Conservation (phyloP, 2,888 invertebrate genomes). For the Gerris lacustris region DNA sequence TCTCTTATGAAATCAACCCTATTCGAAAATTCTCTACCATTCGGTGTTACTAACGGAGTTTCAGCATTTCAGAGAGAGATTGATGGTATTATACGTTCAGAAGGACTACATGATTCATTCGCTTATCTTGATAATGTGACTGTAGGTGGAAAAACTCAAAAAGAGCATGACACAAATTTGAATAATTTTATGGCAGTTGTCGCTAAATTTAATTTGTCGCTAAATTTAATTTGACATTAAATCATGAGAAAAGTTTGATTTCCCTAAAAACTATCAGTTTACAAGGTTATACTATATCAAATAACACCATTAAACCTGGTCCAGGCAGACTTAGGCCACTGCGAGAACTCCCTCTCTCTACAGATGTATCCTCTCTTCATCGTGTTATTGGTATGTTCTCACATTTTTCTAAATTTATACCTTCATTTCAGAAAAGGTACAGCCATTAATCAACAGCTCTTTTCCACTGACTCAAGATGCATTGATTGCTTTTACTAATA, state of each 20-base stretch:
- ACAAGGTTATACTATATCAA: constrained; percentile 11
- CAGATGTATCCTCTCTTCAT: constrained; percentile 1
- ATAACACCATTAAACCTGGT: constrained; percentile 8
- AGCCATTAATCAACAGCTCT: not conserved
- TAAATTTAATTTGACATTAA: constrained; percentile 18
- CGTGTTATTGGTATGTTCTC: constrained; percentile 11
- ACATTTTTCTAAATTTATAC: constrained; percentile 11
- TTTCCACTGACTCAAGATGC: not conserved
- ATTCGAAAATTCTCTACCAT: too few species aligned
- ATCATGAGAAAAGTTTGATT: constrained; percentile 13
- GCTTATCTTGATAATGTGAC: constrained; percentile 6
- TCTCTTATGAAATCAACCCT: not conserved
- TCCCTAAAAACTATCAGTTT: constrained; percentile 3
- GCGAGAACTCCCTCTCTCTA: not conserved
- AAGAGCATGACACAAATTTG: constrained; percentile 5
- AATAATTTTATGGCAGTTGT: not conserved
- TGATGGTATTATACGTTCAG: constrained; percentile 9
- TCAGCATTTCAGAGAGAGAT: constrained; percentile 14
- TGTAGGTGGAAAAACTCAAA: not conserved
- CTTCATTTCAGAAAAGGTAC: constrained; percentile 10
- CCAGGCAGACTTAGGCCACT: constrained; percentile 12
- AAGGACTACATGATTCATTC: constrained; percentile 10
- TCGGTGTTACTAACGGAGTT: constrained; percentile 27
- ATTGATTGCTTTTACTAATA: not conserved
- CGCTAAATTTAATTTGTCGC: constrained; percentile 17